Evolutionary conservation across 2,888 invertebrate species (phyloP).

Genomic region (Acleris cristana): DNA sequence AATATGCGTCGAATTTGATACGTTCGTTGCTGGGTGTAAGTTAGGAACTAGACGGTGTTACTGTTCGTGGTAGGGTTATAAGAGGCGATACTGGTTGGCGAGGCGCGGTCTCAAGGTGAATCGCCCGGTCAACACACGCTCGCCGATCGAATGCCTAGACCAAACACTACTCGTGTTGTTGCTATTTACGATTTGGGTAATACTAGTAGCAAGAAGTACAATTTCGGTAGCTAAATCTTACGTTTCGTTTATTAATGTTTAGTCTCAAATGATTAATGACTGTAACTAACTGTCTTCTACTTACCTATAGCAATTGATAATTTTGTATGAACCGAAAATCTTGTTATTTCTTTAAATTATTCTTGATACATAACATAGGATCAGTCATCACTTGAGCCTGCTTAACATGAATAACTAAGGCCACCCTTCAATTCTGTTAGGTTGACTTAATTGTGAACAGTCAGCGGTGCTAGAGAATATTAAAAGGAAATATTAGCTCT

Average conservation of each 20-base stretch:
- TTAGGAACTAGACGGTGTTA: slow-evolving; percentile 51
- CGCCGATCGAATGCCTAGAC: slow-evolving; percentile 74
- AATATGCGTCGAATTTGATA: slow-evolving; percentile 62
- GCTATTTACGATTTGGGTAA: slow-evolving; percentile 64
- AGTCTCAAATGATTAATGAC: slow-evolving; percentile 12
- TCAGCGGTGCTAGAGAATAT: slow-evolving; percentile 9
- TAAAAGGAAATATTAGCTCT: slow-evolving; percentile 12
- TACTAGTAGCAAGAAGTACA: slow-evolving; percentile 51
- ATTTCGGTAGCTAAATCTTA: slow-evolving; percentile 4
- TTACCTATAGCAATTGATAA: not conserved
- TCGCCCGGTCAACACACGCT: slow-evolving; percentile 79
- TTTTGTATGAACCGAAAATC: too few relatives aligned
- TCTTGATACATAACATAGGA: too few relatives aligned
- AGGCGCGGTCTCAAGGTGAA: slow-evolving; percentile 80
- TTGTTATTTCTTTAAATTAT: too few relatives aligned
- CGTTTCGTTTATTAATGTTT: slow-evolving; percentile 8
- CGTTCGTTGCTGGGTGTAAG: slow-evolving; percentile 53
- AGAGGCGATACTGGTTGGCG: slow-evolving; percentile 51
- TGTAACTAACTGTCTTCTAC: not conserved
- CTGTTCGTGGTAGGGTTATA: slow-evolving; percentile 63
- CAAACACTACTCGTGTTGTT: slow-evolving; percentile 73
- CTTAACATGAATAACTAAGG: not conserved
- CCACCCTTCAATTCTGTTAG: slow-evolving; percentile 5
- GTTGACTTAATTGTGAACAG: slow-evolving; percentile 26
- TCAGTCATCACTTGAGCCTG: not conserved